These are phyloP conservation scores for Saguinus imperator DNA, from an alignment of 2,113 vertebrate genomes.

Conservation along the genomic window DNA sequence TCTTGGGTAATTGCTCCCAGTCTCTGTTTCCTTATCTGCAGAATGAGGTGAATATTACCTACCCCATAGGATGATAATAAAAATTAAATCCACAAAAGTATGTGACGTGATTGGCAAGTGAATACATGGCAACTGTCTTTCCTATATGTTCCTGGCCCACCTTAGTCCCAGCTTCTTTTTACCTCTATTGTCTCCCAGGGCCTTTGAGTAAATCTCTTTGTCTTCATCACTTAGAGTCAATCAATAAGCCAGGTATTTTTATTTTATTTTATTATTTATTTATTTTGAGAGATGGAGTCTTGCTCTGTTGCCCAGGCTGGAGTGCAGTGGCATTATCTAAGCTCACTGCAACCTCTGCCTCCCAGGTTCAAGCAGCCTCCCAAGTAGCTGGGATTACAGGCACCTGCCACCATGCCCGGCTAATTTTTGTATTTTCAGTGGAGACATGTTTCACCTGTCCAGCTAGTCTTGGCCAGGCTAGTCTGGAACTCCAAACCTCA, in stretches of 20 bases:
- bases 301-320: no score
- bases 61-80: neutral
- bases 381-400: no score
- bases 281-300: no score
- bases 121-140: neutral
- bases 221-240: neutral
- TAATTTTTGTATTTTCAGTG: neutral
- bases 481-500: no score
- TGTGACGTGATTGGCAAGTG: neutral
- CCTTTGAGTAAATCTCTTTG: neutral
- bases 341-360: no score
- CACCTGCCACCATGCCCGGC: no score
- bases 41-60: neutral
- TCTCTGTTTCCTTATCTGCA: neutral
- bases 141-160: neutral
- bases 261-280: no score
- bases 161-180: neutral
- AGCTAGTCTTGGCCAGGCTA: neutral
- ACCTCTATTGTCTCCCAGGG: neutral
- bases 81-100: neutral
- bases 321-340: no score
- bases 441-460: neutral
- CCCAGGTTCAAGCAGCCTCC: no score
- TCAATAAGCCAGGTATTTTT: neutral
- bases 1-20: neutral